phyloP scores from a whole-genome alignment of 37 sponge, comb jelly and placozoan species.

The Dysidea cf. avara region DNA sequence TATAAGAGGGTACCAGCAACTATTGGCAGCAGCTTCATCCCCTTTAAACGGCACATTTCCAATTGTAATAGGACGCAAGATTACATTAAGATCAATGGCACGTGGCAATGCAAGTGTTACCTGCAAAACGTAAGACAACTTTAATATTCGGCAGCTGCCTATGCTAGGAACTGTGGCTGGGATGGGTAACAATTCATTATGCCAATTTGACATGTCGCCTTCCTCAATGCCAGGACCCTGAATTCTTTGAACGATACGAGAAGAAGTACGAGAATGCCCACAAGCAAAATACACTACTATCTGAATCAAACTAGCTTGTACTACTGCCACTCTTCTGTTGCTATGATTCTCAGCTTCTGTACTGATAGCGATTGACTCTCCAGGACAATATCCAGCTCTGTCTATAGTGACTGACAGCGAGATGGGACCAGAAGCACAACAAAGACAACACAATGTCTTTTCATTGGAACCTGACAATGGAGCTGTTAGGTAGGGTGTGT shows the following conservation, averaged over 20 bases:
- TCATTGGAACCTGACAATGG: constrained; percentile 24
- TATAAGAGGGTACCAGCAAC: too few relatives aligned
- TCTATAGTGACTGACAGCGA: constrained; percentile 31
- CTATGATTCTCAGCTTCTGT: constrained; percentile 45
- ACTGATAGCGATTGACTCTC: constrained; percentile 40
- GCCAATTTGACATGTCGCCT: too few relatives aligned
- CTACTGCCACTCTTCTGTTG: constrained; percentile 15
- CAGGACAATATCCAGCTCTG: constrained; percentile 41
- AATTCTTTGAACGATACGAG: neutral
- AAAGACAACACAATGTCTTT: constrained; percentile 66
- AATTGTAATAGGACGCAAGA: constrained; percentile 33
- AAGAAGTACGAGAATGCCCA: neutral
- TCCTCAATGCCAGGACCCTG: too few relatives aligned
- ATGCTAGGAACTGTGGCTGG: constrained; percentile 25
- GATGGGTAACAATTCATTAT: constrained; percentile 1
- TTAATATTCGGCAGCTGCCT: constrained; percentile 20
- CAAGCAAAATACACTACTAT: constrained; percentile 32
- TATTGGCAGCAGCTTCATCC: too few relatives aligned
- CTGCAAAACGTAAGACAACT: constrained; percentile 15
- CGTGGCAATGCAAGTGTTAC: constrained; percentile 27
- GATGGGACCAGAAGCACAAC: constrained; percentile 72
- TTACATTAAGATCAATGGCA: constrained; percentile 21
- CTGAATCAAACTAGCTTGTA: constrained; percentile 26
- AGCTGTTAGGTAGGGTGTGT: constrained; percentile 15
- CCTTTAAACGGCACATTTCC: constrained; percentile 33